Evolutionary conservation across 2,888 invertebrate species (phyloP), one percentile per base, ranked within the genome.

Genomic region (Balanococcus diminutus): DNA sequence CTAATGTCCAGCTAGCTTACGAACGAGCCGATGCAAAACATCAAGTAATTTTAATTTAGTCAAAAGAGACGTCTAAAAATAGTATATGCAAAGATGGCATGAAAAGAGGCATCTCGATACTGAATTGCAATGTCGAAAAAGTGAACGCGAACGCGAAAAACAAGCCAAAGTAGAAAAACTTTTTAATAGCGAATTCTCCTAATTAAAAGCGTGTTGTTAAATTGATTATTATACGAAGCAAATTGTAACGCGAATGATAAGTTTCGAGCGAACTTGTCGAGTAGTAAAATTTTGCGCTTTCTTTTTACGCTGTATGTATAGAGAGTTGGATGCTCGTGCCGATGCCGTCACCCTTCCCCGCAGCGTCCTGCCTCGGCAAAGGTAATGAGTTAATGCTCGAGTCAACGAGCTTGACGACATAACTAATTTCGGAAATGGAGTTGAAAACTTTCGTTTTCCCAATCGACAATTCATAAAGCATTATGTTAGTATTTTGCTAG

Each of bases 391-490:
- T 75, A 75, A 75, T 75, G 75, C 75, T 75, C n/a, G 36, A 75
- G 75, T 75, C 75, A 75, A 75, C 75, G 75, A 75, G 75, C 32
- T 75, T 32, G 75, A 75, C 75, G 75, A 75, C 75, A 36, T 75
- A 75, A 75, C 75, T 75, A 75, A 75, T 75, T 75, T 75, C 75
- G 75, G 75, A 75, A 75, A 75, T 75, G 75, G 75, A 75, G 75
- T 75, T 75, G 75, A 32, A 31, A 75, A 75, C 31, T 36, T 75
- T 75, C 32, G 32, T 31, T 75, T 61, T 72, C n/a, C n/a, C n/a
- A n/a, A n/a, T n/a, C n/a, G n/a, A n/a, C n/a, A n/a, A n/a, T n/a
- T n/a, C n/a, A n/a, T n/a, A n/a, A n/a, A n/a, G n/a, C n/a, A n/a
- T n/a, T n/a, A n/a, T n/a, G n/a, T n/a, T n/a, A n/a, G n/a, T n/a